Percentiles rank a stretch among this genome's conserved stretches.
Conservation (phyloP, 2,113 vertebrate species). For the Sterrhoptilus dennistouni region DNA sequence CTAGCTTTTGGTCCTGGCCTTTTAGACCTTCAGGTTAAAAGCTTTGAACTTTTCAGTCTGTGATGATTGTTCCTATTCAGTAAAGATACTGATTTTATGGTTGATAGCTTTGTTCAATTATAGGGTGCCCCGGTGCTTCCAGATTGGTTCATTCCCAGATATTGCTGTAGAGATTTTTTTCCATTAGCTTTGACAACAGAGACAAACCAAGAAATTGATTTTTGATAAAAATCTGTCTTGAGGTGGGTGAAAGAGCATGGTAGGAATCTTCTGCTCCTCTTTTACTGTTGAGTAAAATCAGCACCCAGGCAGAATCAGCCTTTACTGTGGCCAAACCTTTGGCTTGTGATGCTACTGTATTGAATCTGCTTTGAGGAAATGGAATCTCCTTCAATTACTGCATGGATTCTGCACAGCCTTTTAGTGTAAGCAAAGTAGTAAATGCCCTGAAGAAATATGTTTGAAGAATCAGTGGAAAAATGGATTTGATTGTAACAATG, state of each 20-base stretch:
- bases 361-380: neutral
- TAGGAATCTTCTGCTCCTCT: neutral
- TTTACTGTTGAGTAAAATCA: neutral
- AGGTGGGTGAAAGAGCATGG: neutral
- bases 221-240: neutral
- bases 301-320: neutral
- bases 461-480: constrained; percentile 36
- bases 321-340: neutral
- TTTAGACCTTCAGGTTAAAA: neutral
- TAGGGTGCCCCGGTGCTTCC: neutral
- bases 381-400: neutral
- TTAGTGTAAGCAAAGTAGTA: neutral
- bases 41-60: neutral
- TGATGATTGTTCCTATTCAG: neutral
- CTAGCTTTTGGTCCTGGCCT: neutral
- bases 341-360: neutral
- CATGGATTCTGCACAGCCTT: neutral
- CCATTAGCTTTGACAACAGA: neutral
- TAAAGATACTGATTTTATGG: neutral
- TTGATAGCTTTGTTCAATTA: neutral
- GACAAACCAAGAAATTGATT: neutral
- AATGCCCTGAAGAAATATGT: constrained; percentile 2
- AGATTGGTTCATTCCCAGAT: neutral
- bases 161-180: neutral
- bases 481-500: constrained; percentile 23